Evolutionary conservation across 2,888 invertebrate genomes (phyloP).

Genomic region (Hyalella azteca): DNA sequence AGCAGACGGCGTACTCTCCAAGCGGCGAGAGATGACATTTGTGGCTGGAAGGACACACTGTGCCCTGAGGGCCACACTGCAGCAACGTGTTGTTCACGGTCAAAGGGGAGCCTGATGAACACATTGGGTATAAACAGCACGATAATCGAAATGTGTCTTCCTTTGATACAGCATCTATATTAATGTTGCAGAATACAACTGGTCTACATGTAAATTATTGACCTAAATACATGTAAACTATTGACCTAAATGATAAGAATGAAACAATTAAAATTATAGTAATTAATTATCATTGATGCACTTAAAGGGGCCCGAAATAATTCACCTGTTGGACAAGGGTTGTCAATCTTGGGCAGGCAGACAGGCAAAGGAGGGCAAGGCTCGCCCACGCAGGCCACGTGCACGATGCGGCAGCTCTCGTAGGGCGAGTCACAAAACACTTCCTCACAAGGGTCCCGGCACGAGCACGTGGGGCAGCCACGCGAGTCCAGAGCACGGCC

Average conservation of each 20-base stretch:
- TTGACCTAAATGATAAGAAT: no score
- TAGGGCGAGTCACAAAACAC: slow-evolving; percentile 65
- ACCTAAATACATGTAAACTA: no score
- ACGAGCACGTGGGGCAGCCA: slow-evolving; percentile 62
- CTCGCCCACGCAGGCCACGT: slow-evolving; percentile 62
- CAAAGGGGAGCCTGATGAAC: slow-evolving; percentile 48
- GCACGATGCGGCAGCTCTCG: slow-evolving; percentile 64
- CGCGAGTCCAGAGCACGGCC: slow-evolving; percentile 61
- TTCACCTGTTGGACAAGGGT: slow-evolving; percentile 70
- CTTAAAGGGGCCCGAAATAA: neutral
- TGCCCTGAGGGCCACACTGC: slow-evolving; percentile 77
- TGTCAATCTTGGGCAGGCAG: slow-evolving; percentile 75
- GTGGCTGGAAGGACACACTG: slow-evolving; percentile 82
- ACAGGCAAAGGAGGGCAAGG: slow-evolving; percentile 67
- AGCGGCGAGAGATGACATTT: slow-evolving; percentile 83
- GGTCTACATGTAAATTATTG: no score
- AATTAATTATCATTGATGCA: no score
- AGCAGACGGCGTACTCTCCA: slow-evolving; percentile 83
- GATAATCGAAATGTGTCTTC: neutral
- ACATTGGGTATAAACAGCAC: neutral
- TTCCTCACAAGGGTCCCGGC: slow-evolving; percentile 64
- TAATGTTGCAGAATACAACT: neutral
- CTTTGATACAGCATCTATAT: neutral
- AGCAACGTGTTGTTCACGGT: slow-evolving; percentile 65
- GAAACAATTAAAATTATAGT: no score